Base-by-base conservation (phyloP, 37 sponge, comb jelly and placozoan genomes). In the Haliclona indistincta region DNA sequence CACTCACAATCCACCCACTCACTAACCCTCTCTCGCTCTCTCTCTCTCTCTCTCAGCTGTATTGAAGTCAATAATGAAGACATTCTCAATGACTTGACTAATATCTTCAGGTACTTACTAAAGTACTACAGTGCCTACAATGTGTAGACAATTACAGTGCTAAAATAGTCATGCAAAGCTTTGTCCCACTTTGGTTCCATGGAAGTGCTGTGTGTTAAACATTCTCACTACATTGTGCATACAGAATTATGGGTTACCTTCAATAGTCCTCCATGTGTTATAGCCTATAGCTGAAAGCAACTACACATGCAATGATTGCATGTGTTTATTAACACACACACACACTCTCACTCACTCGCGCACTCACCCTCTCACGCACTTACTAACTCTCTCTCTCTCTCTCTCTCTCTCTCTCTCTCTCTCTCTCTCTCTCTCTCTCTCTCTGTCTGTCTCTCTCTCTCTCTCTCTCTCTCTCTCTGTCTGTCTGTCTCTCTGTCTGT, bases 41-140 rank as follows among this genome's bases (percentile, higher is more conserved):
- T 10, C 26, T 38, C 62, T 71, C 37, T 35, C 17, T 4, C 37
- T 43, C 28, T 32, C 54, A 79, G 80, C 25, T 89, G 89, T 60
- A 55, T 80, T 51, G 72, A 49, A 11, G 77, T 89, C 4, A 67
- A 89, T 69, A 89, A 84, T 38, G 85, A 89, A 29, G 52, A 43
- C 2, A 47, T 51, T 1, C 68, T 86, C 8, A 67, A 79, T 67
- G 79, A 89, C 45, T 62, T 89, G 0, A 43, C 74, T 8, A 72
- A 89, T 63, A 60, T 81, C 61, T 76, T 88, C 43, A 52, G 42
- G 41, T 22, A 55, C 60, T 32, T 73, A 2, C 56, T 73, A 17
- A 49, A 19, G 17, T 17, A 49, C 17, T 19, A 11, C 52, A 17
- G 17, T 49, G 15, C 17, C 11, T 49, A 19, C 11, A 19, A 11